phyloP scores from a whole-genome alignment of 2,888 invertebrate species.

The Trichopoda pennipes region DNA sequence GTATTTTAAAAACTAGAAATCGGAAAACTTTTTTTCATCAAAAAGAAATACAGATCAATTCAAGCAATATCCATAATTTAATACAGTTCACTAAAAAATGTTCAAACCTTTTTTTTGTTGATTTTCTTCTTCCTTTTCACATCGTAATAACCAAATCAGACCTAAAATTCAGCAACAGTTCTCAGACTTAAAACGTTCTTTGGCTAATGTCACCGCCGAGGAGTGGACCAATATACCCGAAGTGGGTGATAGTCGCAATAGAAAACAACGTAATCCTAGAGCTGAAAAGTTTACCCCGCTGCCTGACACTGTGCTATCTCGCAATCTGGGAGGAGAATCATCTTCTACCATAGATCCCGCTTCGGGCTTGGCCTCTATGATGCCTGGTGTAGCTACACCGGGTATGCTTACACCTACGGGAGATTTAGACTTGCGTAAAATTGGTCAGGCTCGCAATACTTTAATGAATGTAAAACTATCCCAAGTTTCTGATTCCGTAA shows the following conservation, averaged over 20 bases:
- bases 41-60: no score
- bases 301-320: slow-evolving; percentile 96
- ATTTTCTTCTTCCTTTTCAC: no score
- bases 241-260: slow-evolving; percentile 99
- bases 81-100: no score
- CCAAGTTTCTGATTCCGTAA: slow-evolving; percentile 98
- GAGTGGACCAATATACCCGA: slow-evolving; percentile 99
- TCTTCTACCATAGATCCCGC: slow-evolving; percentile 90
- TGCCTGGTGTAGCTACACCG: slow-evolving; percentile 92
- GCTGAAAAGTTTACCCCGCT: slow-evolving; percentile 98
- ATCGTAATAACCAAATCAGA: slow-evolving; percentile 59
- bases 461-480: slow-evolving; percentile 99
- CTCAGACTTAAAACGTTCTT: slow-evolving; percentile 95
- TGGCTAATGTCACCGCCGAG: slow-evolving; percentile 91
- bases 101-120: no score
- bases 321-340: slow-evolving; percentile 91
- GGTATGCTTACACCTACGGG: slow-evolving; percentile 93
- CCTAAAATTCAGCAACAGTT: slow-evolving; percentile 99
- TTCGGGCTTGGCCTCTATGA: slow-evolving; percentile 92
- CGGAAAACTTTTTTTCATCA: no score
- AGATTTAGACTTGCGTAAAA: slow-evolving; percentile 98
- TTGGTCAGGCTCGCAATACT: slow-evolving; percentile 99
- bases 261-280: slow-evolving; percentile 96
- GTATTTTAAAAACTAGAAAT: no score
- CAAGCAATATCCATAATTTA: no score